Evolutionary conservation across 2,888 invertebrate genomes (phyloP).

Genomic region (Gastrophysa polygoni): DNA sequence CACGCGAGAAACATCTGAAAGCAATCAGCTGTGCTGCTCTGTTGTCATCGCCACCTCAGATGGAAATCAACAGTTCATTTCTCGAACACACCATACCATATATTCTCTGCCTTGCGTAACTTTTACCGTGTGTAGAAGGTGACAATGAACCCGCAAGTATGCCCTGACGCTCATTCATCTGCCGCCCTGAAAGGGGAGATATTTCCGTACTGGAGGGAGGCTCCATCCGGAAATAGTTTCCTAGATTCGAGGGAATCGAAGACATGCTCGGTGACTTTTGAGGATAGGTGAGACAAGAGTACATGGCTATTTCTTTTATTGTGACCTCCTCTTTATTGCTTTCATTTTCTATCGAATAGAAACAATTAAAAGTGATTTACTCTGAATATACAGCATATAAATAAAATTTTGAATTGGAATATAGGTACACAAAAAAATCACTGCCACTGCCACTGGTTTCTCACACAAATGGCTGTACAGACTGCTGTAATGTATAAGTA

Average conservation of each 20-base stretch:
- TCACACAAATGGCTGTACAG: too few species aligned
- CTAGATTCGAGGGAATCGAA: conserved; percentile 9
- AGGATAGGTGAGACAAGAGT: too few species aligned
- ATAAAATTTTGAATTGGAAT: too few species aligned
- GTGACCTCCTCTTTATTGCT: too few species aligned
- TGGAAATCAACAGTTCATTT: conserved; percentile 1
- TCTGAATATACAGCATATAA: too few species aligned
- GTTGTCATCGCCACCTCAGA: neutral
- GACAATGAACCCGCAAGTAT: conserved; percentile 46
- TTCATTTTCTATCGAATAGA: too few species aligned
- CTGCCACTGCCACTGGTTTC: too few species aligned
- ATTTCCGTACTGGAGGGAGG: conserved; percentile 38
- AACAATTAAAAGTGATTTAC: too few species aligned
- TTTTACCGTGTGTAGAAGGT: neutral
- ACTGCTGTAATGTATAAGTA: too few species aligned
- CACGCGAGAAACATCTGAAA: neutral
- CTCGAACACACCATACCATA: neutral
- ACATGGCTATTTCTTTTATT: too few species aligned
- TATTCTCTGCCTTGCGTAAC: neutral
- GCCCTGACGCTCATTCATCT: conserved; percentile 28
- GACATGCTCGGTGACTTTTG: neutral
- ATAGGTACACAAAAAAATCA: too few species aligned
- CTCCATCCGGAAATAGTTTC: conserved; percentile 28
- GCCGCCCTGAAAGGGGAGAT: conserved; percentile 33
- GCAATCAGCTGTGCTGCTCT: neutral